Conservation (phyloP, 2,797 vertebrate genomes). For the Cyprinella venusta region DNA sequence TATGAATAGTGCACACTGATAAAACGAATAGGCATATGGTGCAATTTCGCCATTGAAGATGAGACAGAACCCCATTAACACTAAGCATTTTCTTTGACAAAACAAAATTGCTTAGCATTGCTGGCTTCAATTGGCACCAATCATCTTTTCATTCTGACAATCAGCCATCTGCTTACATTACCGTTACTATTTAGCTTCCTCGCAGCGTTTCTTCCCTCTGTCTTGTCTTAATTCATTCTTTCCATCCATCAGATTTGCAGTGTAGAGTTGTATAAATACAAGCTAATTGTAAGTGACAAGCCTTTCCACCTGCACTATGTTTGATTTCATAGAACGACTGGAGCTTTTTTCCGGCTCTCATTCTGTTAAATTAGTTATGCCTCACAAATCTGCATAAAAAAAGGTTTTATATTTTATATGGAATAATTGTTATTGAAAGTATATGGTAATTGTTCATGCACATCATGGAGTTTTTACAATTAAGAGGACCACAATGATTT, state of each 20-base stretch:
- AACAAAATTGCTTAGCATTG: neutral
- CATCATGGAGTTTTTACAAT: neutral
- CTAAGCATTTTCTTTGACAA: neutral
- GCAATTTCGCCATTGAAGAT: neutral
- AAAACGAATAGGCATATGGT: neutral
- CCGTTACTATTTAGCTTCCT: neutral
- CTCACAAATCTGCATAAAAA: slow-evolving; percentile 1
- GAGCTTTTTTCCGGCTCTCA: neutral
- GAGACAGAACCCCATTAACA: neutral
- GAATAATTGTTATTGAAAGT: neutral
- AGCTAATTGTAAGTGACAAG: slow-evolving; percentile 32
- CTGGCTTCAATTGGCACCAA: slow-evolving; percentile 4
- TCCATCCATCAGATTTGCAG: slow-evolving; percentile 19
- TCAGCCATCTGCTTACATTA: slow-evolving; percentile 24
- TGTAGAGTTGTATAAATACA: slow-evolving; percentile 5
- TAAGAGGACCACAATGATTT: neutral
- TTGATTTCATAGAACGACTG: slow-evolving; percentile 25
- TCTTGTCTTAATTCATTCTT: slow-evolving; percentile 13
- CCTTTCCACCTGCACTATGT: slow-evolving; percentile 36
- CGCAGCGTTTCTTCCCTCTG: neutral
- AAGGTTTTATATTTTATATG: neutral
- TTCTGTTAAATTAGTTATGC: neutral
- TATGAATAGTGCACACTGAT: neutral
- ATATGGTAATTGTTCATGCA: neutral
- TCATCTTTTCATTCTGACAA: slow-evolving; percentile 28